phyloP scores from a whole-genome alignment of 53 echinoderm and acorn worm species.

The Echinometra lucunter region DNA sequence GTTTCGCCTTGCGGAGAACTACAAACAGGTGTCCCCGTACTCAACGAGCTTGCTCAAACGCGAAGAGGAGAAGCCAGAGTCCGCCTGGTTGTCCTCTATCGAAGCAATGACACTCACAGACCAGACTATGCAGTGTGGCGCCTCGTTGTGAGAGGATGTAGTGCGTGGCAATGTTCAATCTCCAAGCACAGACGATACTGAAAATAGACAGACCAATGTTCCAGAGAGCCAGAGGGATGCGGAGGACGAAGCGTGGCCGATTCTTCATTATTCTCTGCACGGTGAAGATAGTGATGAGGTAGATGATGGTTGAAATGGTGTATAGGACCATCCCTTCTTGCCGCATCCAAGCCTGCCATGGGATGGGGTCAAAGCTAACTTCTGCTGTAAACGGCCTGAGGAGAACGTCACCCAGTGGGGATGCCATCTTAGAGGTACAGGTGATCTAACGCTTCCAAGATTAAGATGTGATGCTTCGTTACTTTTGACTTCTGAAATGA shows the following conservation, averaged over 20 bases:
- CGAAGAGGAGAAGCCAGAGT: conserved; percentile 59
- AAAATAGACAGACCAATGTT: conserved; percentile 48
- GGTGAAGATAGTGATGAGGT: conserved; percentile 66
- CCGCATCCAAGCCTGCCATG: conserved; percentile 67
- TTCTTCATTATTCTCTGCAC: conserved; percentile 47
- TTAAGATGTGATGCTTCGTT: neutral
- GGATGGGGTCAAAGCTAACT: conserved; percentile 37
- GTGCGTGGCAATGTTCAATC: conserved; percentile 60
- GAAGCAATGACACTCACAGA: conserved; percentile 47
- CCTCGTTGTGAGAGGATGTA: conserved; percentile 38
- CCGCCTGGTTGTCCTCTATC: conserved; percentile 27
- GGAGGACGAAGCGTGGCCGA: conserved; percentile 52
- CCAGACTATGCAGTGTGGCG: conserved; percentile 28
- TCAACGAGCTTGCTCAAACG: conserved; percentile 57
- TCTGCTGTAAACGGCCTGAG: conserved; percentile 38
- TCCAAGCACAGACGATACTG: conserved; percentile 64
- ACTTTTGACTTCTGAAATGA: neutral
- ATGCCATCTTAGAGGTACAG: conserved; percentile 6
- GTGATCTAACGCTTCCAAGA: neutral
- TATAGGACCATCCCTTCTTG: conserved; percentile 55
- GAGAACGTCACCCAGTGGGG: neutral
- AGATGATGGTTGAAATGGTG: conserved; percentile 57
- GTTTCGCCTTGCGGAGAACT: conserved; percentile 65
- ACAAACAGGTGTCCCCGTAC: conserved; percentile 68
- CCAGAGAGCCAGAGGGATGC: conserved; percentile 34